A percentile compares a stretch with the other conserved stretches of the same genome.
These are phyloP conservation scores for Amblyopsis hoosieri DNA, from an alignment of 2,797 vertebrate species.

Conservation along the genomic window DNA sequence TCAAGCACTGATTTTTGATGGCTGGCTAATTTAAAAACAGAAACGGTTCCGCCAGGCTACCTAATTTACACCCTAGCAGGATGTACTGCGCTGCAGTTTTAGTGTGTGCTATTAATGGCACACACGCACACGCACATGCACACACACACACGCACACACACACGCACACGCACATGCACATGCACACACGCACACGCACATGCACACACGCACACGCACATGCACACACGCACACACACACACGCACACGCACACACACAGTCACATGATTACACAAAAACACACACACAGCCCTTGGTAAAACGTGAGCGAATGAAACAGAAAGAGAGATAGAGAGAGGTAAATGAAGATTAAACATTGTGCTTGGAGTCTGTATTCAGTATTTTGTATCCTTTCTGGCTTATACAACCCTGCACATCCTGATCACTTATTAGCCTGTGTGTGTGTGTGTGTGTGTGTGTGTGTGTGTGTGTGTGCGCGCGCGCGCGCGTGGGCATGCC, in stretches of 20 bases:
- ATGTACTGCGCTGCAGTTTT: background rate
- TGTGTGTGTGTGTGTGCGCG: background rate
- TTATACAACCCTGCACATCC: slow-evolving; percentile 26
- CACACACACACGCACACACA: too few relatives aligned
- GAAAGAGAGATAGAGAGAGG: background rate
- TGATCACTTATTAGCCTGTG: slow-evolving; percentile 10
- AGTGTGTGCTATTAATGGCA: background rate
- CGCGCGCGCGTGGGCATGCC: background rate
- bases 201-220: too few relatives aligned
- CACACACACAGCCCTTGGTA: slow-evolving; percentile 5
- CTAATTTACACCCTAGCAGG: slow-evolving; percentile 32
- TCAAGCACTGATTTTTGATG: slow-evolving; percentile 25
- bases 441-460: slow-evolving; percentile 5
- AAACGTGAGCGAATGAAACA: background rate
- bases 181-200: background rate
- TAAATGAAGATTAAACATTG: background rate
- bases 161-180: too few relatives aligned
- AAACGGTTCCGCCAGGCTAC: slow-evolving; percentile 19
- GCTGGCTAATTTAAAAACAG: slow-evolving; percentile 39
- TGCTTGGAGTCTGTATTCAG: slow-evolving; percentile 35
- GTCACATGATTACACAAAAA: background rate
- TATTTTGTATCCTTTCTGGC: slow-evolving; percentile 33
- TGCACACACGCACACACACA: slow-evolving; percentile 1
- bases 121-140: background rate
- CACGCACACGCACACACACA: slow-evolving; percentile 1